Conservation (phyloP, 2,888 invertebrate species). For the Prenolepis imparis region DNA sequence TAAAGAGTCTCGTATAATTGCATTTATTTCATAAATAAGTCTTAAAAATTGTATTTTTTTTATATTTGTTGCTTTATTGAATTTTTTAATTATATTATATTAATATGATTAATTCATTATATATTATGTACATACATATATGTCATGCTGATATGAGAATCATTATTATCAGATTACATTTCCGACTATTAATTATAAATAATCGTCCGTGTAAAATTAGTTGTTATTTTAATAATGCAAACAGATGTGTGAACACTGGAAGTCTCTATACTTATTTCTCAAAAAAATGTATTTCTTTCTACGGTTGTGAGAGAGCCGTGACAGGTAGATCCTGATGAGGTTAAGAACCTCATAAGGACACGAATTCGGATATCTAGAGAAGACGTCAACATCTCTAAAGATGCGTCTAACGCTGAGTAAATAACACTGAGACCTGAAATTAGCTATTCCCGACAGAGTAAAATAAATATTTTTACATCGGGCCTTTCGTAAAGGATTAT, state of each 20-base stretch:
- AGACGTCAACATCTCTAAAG: slow-evolving; percentile 74
- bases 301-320: slow-evolving; percentile 39
- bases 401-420: slow-evolving; percentile 74
- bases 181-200: slow-evolving; percentile 41
- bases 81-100: neutral
- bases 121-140: neutral
- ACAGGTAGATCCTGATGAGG: slow-evolving; percentile 67
- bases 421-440: slow-evolving; percentile 76
- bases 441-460: slow-evolving; percentile 77
- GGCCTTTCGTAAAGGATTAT: slow-evolving; percentile 77
- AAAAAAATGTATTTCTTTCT: slow-evolving; percentile 64
- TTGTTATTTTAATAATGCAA: slow-evolving; percentile 60
- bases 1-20: neutral
- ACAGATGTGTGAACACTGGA: slow-evolving; percentile 28
- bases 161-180: neutral
- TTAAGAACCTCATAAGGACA: slow-evolving; percentile 57
- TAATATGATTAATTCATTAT: neutral
- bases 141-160: neutral
- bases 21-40: neutral
- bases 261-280: slow-evolving; percentile 57
- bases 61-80: neutral
- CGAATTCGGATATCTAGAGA: slow-evolving; percentile 60
- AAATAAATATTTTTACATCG: slow-evolving; percentile 83
- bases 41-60: neutral
- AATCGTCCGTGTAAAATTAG: slow-evolving; percentile 17